A percentile compares a stretch with the other conserved stretches of the same genome.
phyloP scores from a whole-genome alignment of 1,140 invertebrate species.

The Conus betulinus region DNA sequence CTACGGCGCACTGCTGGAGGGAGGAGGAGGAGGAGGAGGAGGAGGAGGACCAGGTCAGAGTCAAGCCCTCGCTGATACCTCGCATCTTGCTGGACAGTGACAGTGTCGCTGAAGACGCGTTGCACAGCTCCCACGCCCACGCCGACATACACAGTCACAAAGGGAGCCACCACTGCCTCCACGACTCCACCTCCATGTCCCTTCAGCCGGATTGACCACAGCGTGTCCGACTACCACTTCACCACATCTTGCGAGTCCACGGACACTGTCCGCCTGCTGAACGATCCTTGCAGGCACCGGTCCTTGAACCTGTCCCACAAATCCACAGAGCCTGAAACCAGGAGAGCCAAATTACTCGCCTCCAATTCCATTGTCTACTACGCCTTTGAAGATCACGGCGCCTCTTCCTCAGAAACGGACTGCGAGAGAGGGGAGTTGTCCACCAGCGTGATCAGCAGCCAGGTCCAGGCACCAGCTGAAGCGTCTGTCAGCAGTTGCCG shows the following conservation, averaged over 20 bases:
- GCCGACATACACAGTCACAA: neutral
- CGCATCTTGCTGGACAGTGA: neutral
- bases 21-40: neutral
- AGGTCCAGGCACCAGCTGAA: too few relatives aligned
- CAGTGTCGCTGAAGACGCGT: neutral
- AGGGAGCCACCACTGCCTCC: neutral
- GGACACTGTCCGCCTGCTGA: neutral
- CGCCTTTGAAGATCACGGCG: neutral
- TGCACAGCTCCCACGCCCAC: neutral
- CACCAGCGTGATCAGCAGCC: neutral
- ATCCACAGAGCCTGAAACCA: neutral
- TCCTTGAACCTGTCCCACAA: neutral
- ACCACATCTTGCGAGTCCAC: neutral
- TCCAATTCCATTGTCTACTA: neutral
- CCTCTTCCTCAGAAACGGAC: neutral
- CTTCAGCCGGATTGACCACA: neutral
- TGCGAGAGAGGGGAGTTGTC: neutral
- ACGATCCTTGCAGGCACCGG: neutral
- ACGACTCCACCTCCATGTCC: neutral
- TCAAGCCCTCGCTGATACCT: too few relatives aligned
- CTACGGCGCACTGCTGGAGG: neutral
- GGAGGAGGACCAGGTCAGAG: too few relatives aligned
- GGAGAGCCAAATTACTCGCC: neutral
- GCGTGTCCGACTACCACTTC: neutral
- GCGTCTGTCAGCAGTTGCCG: neutral